phyloP scores from a whole-genome alignment of 2,797 vertebrate species.

The Melanotaenia pygmaea region DNA sequence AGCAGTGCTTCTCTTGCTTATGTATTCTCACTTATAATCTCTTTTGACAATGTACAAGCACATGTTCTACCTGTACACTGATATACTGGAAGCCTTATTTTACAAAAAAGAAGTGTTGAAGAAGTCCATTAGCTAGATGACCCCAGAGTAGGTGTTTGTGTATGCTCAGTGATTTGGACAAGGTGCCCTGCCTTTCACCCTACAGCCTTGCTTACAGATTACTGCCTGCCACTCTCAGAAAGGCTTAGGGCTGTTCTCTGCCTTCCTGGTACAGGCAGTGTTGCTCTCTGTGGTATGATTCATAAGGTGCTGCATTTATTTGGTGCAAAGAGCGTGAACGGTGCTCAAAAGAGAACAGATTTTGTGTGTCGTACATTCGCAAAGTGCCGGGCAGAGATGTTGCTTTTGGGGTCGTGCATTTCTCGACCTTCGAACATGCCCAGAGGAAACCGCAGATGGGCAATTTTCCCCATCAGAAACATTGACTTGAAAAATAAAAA shows the following conservation, averaged over 20 bases:
- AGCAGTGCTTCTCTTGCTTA: conserved; percentile 27
- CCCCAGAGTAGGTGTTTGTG: conserved; percentile 67
- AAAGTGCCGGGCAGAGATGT: conserved; percentile 60
- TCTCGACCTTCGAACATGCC: conserved; percentile 45
- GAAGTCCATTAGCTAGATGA: conserved; percentile 74
- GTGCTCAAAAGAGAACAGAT: conserved; percentile 76
- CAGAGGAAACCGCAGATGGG: conserved; percentile 28
- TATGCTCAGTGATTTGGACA: conserved; percentile 72
- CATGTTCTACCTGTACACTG: conserved; percentile 21
- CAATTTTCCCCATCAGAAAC: conserved; percentile 25
- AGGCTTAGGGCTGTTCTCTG: conserved; percentile 63
- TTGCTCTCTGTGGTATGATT: conserved; percentile 75
- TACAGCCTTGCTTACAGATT: conserved; percentile 73
- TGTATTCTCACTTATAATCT: conserved; percentile 35
- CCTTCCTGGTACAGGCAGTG: conserved; percentile 54
- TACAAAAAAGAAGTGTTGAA: conserved; percentile 48
- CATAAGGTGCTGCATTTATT: conserved; percentile 80
- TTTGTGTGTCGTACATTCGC: conserved; percentile 73
- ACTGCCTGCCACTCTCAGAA: conserved; percentile 73
- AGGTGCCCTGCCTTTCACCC: conserved; percentile 60
- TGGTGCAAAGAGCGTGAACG: conserved; percentile 79
- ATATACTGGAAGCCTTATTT: conserved; percentile 45
- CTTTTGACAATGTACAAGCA: conserved; percentile 45
- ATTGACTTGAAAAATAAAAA: conserved; percentile 19
- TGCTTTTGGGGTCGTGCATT: conserved; percentile 57